Base-by-base conservation (phyloP, 2,888 invertebrate genomes). In the Dione vanillae region DNA sequence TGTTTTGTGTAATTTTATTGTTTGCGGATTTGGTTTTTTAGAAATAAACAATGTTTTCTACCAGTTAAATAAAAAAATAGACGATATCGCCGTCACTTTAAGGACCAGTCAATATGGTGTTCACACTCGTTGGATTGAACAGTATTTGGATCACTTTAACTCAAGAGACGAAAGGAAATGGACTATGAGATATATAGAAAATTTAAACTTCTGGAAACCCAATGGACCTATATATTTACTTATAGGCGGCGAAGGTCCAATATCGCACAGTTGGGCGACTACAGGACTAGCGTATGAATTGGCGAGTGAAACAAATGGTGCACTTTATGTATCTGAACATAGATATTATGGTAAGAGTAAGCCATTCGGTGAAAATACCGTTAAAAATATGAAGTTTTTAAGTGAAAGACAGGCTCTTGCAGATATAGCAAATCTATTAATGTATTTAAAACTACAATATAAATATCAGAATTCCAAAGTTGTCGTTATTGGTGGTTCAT, bases 291-390 rank as follows among this genome's bases (percentile, higher is more conserved):
- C 88, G 70, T 87, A 83, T 62, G 90, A 91, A 37, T 75, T 92
- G 20, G 92, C 91, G 0, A 84, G 83, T 69, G 91, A 91, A 80
- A 91, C 92, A 0, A 82, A 87, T 56, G 92, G 91, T 1, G 91
- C 88, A 1, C 83, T 92, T 83, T 90, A 82, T 74, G 74, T 83
- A 54, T 78, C 85, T 2, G 92, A 92, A 78, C 92, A 92, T 62
- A 87, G 92, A 74, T 92, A 90, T 77, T 92, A 92, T 49, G 92
- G 92, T 0, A 78, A 87, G 20, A 92, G 91, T 71, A 85, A 85
- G 74, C 92, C 92, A 2, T 82, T 89, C 12, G 52, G 84, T 19
- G 77, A 84, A n/a, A 79, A 79, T 1, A 84, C 76, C 1, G 78
- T 82, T 0, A 79, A 87, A 72, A 85, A 85, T 71, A 79, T 92